These are phyloP conservation scores for Nemapogon koenigi DNA, from an alignment of 2,888 invertebrate species.

Conservation along the genomic window DNA sequence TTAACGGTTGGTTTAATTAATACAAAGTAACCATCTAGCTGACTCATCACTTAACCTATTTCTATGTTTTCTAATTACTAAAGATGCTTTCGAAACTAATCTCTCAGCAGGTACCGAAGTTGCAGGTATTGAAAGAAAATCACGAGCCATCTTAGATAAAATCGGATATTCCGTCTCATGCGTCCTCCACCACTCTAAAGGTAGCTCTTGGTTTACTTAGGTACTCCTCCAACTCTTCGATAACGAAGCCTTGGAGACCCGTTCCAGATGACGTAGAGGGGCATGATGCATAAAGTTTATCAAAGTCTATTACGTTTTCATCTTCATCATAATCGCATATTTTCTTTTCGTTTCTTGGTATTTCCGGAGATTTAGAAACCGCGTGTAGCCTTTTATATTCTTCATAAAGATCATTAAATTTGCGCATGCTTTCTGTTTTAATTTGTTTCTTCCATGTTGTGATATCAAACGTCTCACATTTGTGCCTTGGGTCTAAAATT, in stretches of 20 bases:
- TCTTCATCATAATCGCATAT: constrained; percentile 18
- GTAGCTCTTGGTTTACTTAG: constrained; percentile 15
- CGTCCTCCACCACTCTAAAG: constrained; percentile 17
- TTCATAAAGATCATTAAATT: constrained; percentile 11
- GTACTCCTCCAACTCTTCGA: constrained; percentile 17
- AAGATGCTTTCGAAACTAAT: constrained; percentile 16
- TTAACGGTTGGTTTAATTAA: no score
- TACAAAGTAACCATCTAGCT: constrained; percentile 15
- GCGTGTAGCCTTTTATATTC: constrained; percentile 6
- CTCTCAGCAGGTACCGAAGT: constrained; percentile 14
- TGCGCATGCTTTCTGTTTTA: constrained; percentile 17
- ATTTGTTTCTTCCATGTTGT: constrained; percentile 19
- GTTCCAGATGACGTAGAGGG: constrained; percentile 17
- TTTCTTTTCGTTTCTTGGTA: constrained; percentile 20
- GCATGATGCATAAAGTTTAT: no score
- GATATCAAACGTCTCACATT: constrained; percentile 20
- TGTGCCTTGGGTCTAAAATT: constrained; percentile 21
- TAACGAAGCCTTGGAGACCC: constrained; percentile 14
- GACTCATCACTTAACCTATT: constrained; percentile 16
- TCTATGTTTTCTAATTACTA: constrained; percentile 10
- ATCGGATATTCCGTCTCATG: constrained; percentile 18
- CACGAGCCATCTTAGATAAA: constrained; percentile 18
- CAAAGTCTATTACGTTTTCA: constrained; percentile 18
- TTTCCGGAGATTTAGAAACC: background rate
- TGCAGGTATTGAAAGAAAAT: constrained; percentile 18